Percentiles rank a stretch among this genome's conserved stretches.
Conservation (phyloP, 1,140 invertebrate genomes). For the Apis florea region DNA sequence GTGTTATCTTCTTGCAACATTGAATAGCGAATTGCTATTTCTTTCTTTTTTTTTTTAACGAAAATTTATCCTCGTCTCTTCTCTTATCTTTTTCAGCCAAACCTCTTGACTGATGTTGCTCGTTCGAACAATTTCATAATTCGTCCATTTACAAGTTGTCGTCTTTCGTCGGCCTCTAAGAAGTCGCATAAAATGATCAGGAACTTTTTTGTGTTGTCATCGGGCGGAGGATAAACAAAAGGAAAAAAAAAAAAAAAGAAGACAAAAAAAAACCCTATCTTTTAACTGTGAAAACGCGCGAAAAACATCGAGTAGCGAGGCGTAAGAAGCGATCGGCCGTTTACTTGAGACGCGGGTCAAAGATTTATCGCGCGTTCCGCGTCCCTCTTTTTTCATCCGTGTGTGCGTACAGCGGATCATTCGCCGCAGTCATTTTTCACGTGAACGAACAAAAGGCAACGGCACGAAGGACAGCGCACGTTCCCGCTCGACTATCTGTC, state of each 20-base stretch:
- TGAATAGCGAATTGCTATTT: too few species aligned
- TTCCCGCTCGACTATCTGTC: slow-evolving; percentile 51
- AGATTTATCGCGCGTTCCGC: slow-evolving; percentile 58
- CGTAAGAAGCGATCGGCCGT: slow-evolving; percentile 34
- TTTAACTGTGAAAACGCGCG: neutral
- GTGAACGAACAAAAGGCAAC: slow-evolving; percentile 60
- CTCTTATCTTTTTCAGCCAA: too few species aligned
- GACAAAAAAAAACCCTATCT: slow-evolving; percentile 3
- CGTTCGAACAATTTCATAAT: neutral
- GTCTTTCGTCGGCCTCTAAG: neutral
- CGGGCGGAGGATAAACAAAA: neutral
- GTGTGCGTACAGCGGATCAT: slow-evolving; percentile 53
- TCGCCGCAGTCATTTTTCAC: slow-evolving; percentile 66
- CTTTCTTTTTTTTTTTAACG: too few species aligned
- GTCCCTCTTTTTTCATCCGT: slow-evolving; percentile 31
- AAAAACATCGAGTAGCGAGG: slow-evolving; percentile 18
- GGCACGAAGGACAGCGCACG: slow-evolving; percentile 37
- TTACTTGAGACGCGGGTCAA: slow-evolving; percentile 1
- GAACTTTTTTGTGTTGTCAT: neutral
- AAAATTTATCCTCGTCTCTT: too few species aligned
- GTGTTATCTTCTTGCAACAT: too few species aligned
- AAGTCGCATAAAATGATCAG: neutral
- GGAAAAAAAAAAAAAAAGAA: neutral
- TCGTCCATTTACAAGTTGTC: too few species aligned
- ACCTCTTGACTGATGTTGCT: too few species aligned